A percentile compares a stretch with the other conserved stretches of the same genome.
Evolutionary conservation across 2,888 invertebrate genomes (phyloP).

Genomic region (Acanthosepion esculentum): DNA sequence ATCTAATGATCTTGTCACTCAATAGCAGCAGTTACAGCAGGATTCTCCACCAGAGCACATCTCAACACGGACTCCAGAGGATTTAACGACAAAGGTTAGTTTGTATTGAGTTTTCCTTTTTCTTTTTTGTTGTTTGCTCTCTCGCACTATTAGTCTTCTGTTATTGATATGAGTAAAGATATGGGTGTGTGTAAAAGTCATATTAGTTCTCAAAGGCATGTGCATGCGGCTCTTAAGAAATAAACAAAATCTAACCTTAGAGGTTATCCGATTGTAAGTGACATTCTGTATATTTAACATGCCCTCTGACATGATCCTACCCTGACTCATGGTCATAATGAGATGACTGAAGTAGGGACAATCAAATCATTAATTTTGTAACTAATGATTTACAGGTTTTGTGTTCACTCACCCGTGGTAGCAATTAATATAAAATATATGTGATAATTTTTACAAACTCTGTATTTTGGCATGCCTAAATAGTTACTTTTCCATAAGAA

Average conservation of each 20-base stretch:
- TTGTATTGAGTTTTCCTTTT: background rate
- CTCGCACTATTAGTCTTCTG: background rate
- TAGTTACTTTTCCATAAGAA: background rate
- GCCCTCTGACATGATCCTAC: slow-evolving; percentile 3
- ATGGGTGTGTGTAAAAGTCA: slow-evolving; percentile 20
- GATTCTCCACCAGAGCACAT: slow-evolving; percentile 22
- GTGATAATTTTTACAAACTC: background rate
- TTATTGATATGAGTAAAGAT: background rate
- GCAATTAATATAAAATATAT: background rate
- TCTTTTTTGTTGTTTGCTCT: background rate
- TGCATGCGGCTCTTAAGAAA: background rate
- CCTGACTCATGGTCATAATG: slow-evolving; percentile 18
- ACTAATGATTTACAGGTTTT: background rate
- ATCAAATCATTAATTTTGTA: background rate
- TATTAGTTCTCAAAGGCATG: background rate
- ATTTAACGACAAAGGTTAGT: slow-evolving; percentile 10
- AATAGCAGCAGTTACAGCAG: slow-evolving; percentile 14
- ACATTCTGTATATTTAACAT: background rate
- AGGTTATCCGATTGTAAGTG: background rate
- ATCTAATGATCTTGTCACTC: slow-evolving; percentile 22
- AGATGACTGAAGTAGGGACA: background rate
- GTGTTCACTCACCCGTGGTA: background rate
- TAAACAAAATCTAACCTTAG: slow-evolving; percentile 18
- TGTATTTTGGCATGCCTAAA: background rate
- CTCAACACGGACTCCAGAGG: slow-evolving; percentile 23